Percentiles rank a stretch among this genome's conserved stretches.
Evolutionary conservation across 2,113 vertebrate genomes (phyloP).

Genomic region (Mobula hypostoma): DNA sequence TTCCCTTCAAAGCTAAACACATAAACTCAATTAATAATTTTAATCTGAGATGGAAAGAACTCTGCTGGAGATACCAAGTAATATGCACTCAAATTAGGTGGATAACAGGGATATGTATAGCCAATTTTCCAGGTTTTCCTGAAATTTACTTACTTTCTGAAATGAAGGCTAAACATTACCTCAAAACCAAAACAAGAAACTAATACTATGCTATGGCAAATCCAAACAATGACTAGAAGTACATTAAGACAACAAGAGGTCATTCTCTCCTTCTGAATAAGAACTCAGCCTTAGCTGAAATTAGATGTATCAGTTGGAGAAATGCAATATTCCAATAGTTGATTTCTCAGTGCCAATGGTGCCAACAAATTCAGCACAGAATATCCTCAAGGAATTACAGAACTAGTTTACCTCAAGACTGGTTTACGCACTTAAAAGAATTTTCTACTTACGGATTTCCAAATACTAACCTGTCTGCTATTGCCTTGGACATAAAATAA

Average conservation of each 20-base stretch:
- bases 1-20: too few relatives aligned
- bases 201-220: neutral
- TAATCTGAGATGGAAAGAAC: neutral
- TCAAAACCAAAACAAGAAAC: neutral
- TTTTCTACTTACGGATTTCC: neutral
- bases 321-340: neutral
- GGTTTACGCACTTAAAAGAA: neutral
- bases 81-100: neutral
- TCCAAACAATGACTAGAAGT: neutral
- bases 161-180: neutral
- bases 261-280: neutral
- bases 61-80: neutral
- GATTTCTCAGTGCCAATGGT: neutral
- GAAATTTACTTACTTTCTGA: neutral
- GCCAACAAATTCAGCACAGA: neutral
- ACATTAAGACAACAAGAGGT: neutral
- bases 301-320: neutral
- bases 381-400: neutral
- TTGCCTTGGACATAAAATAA: conserved; percentile 98
- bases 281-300: neutral
- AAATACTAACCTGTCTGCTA: conserved; percentile 80
- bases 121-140: neutral
- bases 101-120: neutral
- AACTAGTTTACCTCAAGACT: neutral
- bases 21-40: neutral